Evolutionary conservation across 1,140 invertebrate genomes (phyloP).

Genomic region (Teleogryllus occipitalis): DNA sequence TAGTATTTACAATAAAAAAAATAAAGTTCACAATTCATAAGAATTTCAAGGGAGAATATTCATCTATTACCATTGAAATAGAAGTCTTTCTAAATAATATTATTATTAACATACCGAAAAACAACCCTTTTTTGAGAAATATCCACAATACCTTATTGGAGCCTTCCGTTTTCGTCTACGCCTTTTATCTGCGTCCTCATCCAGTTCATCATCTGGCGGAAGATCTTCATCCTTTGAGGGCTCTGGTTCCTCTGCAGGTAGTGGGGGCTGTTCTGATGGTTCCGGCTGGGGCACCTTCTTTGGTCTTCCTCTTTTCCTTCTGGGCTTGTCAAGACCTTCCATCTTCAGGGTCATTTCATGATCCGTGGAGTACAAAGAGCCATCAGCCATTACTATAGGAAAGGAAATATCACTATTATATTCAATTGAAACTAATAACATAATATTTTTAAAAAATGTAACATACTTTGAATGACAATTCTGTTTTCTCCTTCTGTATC

Average conservation of each 20-base stretch:
- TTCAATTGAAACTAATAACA: not conserved
- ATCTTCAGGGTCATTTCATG: slow-evolving; percentile 49
- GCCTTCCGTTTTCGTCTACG: slow-evolving; percentile 49
- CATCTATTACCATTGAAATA: too few relatives aligned
- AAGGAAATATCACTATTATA: not conserved
- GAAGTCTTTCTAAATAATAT: too few relatives aligned
- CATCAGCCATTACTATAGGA: slow-evolving; percentile 42
- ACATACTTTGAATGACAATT: slow-evolving; percentile 36
- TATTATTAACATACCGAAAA: too few relatives aligned
- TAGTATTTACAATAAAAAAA: too few relatives aligned
- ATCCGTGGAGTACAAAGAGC: slow-evolving; percentile 44
- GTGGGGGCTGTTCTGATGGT: slow-evolving; percentile 33
- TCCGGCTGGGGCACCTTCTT: slow-evolving; percentile 39
- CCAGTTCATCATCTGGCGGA: slow-evolving; percentile 30
- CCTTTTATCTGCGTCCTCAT: slow-evolving; percentile 47
- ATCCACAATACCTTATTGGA: slow-evolving; percentile 40
- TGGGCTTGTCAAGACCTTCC: slow-evolving; percentile 54
- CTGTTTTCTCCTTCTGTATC: slow-evolving; percentile 31
- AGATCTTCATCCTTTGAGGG: slow-evolving; percentile 30
- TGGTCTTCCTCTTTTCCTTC: slow-evolving; percentile 57
- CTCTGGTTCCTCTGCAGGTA: slow-evolving; percentile 20
- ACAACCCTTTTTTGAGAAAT: too few relatives aligned
- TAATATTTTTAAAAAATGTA: not conserved
- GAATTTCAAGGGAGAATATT: too few relatives aligned
- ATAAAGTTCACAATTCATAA: too few relatives aligned